Evolutionary conservation across 2,888 invertebrate species (phyloP), one percentile per base, ranked within the genome.

Genomic region (Holacanthella duospinosa): DNA sequence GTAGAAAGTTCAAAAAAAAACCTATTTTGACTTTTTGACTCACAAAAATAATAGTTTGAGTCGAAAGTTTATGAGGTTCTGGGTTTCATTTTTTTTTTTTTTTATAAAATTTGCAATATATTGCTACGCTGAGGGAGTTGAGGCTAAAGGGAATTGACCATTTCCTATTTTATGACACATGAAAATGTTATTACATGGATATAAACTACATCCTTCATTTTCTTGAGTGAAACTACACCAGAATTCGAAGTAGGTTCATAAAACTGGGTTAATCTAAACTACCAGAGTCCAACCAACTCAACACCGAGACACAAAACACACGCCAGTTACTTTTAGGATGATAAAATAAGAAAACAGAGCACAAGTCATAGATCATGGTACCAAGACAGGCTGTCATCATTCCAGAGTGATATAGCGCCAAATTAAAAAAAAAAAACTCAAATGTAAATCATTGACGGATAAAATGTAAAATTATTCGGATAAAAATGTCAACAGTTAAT

Each of bases 81-180:
- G 21, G 48, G 48, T 48, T 48, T 21, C 48, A 6, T 36, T 36
- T 36, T 36, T 36, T 36, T 36, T 36, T 36, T 48, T 48, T 48
- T 48, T 21, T n/a, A 21, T 4, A n/a, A 48, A n/a, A 48, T 21
- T 21, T 21, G 48, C 48, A 48, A 9, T 21, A 9, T 21, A 9
- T 21, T 4, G 4, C 21, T 48, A 21, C 48, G 19, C 48, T 48
- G 19, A 21, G 21, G 48, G 21, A 48, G 4, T 9, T 48, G 48
- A 21, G 48, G 12, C 48, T 48, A 48, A 48, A 48, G 48, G 48
- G 48, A 48, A 48, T n/a, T 48, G 48, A 48, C 48, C 48, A 48
- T 48, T 48, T 48, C 48, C 21, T 48, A 48, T 48, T 48, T 48
- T 48, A 48, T 48, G 48, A 48, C 48, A 48, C 48, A 48, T 48